Base-by-base conservation (phyloP, 2,797 vertebrate species). In the Discoglossus pictus region DNA sequence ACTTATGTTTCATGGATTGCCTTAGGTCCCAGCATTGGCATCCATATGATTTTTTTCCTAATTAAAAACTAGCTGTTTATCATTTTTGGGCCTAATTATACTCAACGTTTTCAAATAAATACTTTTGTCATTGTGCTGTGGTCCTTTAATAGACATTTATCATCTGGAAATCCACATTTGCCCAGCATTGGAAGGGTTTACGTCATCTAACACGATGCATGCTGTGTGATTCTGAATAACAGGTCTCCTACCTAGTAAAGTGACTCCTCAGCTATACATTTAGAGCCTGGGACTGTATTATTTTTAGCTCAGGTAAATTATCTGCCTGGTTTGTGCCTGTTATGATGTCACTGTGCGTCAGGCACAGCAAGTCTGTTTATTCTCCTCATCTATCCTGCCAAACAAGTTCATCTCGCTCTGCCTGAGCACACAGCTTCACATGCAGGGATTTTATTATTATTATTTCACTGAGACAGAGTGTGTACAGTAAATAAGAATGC, bases 251-350 rank as follows among this genome's bases (percentile, higher is more conserved):
- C 20, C 17, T 40, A 16, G 51, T 46, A 40, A 20, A 39, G 34
- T 36, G 16, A 21, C 18, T 27, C 21, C 18, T 7, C 16, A 44
- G 25, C 51, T 44, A 38, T 6, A 24, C 40, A 16, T 52, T 42
- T 25, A 64, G 17, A 15, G 9, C 46, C 7, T 61, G 13, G 24
- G 1, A 68, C 23, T 53, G 65, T 15, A 38, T 68, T 67, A 61
- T 68, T 68, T 61, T 61, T 68, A 61, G 48, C 48, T 46, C 31
- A 54, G 48, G 66, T 68, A 68, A 68, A 54, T 68, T 61, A 58
- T n/a, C 31, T 54, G 39, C 66, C 25, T 68, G 56, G 48, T 61
- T 52, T 20, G 48, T 55, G 66, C 51, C 56, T 53, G 39, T 15
- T 39, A 13, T 69, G 58, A 69, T 48, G 59, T 69, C 59, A 69